A percentile compares a stretch with the other conserved stretches of the same genome.
These are phyloP conservation scores for Pemphredon lugubris DNA, from an alignment of 2,888 invertebrate species.

Conservation along the genomic window DNA sequence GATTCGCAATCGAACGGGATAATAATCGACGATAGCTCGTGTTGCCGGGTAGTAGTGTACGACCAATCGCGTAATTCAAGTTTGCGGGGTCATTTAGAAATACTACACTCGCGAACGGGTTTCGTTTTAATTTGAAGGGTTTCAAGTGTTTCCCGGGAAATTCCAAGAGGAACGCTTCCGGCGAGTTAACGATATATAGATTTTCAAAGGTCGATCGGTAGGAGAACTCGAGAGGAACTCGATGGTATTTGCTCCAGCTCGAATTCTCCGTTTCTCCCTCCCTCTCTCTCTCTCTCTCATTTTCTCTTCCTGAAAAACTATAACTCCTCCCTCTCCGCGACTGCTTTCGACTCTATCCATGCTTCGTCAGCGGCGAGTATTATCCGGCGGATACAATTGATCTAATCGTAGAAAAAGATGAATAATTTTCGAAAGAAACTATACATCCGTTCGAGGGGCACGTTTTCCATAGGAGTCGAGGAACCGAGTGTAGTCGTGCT, in stretches of 20 bases:
- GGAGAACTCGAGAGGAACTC: slow-evolving; percentile 22
- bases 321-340: slow-evolving; percentile 6
- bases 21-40: too few species aligned
- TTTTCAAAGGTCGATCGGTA: slow-evolving; percentile 56
- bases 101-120: background rate
- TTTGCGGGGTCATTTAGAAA: too few species aligned
- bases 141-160: background rate
- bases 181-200: slow-evolving; percentile 51
- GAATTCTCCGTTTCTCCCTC: slow-evolving; percentile 4
- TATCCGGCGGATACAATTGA: background rate
- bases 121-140: slow-evolving; percentile 4
- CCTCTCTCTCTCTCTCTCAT: background rate
- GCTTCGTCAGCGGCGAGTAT: slow-evolving; percentile 12
- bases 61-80: too few species aligned
- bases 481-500: slow-evolving; percentile 3
- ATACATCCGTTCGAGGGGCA: too few species aligned
- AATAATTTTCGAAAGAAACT: background rate
- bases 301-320: background rate
- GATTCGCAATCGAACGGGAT: too few species aligned
- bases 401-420: background rate
- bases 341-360: slow-evolving; percentile 1
- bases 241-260: too few species aligned
- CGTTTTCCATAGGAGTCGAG: too few species aligned
- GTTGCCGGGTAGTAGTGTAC: too few species aligned
- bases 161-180: slow-evolving; percentile 16